Conservation (phyloP, 2,113 vertebrate genomes). For the Brachyistius frenatus region DNA sequence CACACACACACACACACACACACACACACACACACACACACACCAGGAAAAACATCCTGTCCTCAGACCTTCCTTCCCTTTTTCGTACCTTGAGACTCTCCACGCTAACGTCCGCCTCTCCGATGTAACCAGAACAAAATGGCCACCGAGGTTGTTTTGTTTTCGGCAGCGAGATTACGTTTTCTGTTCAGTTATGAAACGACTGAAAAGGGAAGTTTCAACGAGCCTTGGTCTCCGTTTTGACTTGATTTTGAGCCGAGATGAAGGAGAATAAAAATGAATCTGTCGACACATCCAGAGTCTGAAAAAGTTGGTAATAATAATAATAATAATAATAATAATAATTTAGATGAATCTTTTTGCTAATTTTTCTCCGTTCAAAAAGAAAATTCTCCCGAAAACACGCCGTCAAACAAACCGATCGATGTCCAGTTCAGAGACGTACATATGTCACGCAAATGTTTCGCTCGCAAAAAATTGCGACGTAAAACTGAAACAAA, state of each 20-base stretch:
- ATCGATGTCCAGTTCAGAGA: too few relatives aligned
- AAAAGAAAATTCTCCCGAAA: too few relatives aligned
- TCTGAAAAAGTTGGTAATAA: too few relatives aligned
- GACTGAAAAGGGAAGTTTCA: conserved; percentile 13
- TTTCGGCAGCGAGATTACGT: conserved; percentile 35
- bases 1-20: conserved; percentile 1
- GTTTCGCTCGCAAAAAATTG: too few relatives aligned
- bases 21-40: conserved; percentile 48
- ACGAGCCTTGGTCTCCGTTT: neutral
- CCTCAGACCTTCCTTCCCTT: conserved; percentile 67
- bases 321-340: too few relatives aligned
- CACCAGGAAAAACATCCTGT: conserved; percentile 73
- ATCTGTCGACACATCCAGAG: neutral
- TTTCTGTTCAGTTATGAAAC: conserved; percentile 55
- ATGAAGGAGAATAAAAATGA: too few relatives aligned
- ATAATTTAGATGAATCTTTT: too few relatives aligned
- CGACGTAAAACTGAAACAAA: too few relatives aligned
- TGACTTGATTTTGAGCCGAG: too few relatives aligned
- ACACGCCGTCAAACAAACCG: too few relatives aligned
- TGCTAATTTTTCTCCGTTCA: too few relatives aligned
- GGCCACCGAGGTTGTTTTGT: conserved; percentile 15
- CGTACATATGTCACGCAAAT: too few relatives aligned
- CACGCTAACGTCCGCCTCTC: neutral
- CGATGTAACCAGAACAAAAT: conserved; percentile 62
- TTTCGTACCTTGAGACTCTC: conserved; percentile 35